A percentile compares a stretch with the other conserved stretches of the same genome.
phyloP scores from a whole-genome alignment of 2,888 invertebrate genomes.

The Luffia ferchaultella region DNA sequence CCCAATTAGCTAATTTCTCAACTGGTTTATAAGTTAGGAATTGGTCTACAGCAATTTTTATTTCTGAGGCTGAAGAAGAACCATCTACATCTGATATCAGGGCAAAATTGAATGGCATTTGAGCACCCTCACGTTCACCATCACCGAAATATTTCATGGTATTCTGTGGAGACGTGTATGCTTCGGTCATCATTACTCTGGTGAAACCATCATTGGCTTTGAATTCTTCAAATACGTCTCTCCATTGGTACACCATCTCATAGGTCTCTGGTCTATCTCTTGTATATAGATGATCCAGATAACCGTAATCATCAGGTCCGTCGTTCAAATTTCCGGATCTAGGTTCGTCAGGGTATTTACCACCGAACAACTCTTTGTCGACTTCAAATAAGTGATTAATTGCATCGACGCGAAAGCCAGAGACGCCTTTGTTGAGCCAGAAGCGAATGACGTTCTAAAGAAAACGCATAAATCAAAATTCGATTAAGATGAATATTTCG shows the following conservation, averaged over 20 bases:
- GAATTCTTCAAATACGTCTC: constrained; percentile 68
- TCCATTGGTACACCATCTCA: constrained; percentile 73
- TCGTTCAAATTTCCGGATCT: constrained; percentile 32
- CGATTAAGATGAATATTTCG: too few species aligned
- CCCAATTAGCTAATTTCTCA: constrained; percentile 75
- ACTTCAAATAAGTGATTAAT: constrained; percentile 72
- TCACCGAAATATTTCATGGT: constrained; percentile 73
- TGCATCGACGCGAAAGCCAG: constrained; percentile 88
- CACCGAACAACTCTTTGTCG: constrained; percentile 41
- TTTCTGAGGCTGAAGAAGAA: constrained; percentile 66
- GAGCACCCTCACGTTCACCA: constrained; percentile 65
- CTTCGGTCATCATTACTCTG: constrained; percentile 81
- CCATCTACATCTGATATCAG: constrained; percentile 69
- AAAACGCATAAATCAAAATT: too few species aligned
- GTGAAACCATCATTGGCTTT: constrained; percentile 42
- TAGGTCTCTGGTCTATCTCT: constrained; percentile 67
- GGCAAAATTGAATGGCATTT: constrained; percentile 83
- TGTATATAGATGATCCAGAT: constrained; percentile 70
- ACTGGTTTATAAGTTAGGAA: constrained; percentile 72
- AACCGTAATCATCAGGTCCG: constrained; percentile 60
- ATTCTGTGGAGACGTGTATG: constrained; percentile 67
- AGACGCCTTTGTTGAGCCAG: constrained; percentile 86
- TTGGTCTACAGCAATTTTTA: constrained; percentile 67
- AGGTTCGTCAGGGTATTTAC: constrained; percentile 65
- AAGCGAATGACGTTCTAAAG: constrained; percentile 72